Conservation (phyloP, 2,113 vertebrate genomes). For the Probosciger aterrimus region DNA sequence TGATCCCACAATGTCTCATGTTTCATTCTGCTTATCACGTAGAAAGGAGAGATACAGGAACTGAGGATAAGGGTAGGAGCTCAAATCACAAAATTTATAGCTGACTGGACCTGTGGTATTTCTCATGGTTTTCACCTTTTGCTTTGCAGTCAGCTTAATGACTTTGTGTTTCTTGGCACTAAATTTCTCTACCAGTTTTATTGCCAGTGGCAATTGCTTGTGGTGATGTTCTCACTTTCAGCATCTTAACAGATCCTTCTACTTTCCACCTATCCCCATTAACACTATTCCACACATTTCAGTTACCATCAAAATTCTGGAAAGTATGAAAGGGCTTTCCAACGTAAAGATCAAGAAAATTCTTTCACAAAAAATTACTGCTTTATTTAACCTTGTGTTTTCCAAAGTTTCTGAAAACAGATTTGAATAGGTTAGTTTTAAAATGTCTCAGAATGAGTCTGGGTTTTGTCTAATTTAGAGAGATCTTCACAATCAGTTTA, state of each 20-base stretch:
- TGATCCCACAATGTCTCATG: neutral
- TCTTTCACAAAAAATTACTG: neutral
- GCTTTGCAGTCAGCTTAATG: neutral
- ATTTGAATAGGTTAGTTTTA: neutral
- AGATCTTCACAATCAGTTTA: neutral
- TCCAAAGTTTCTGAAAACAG: neutral
- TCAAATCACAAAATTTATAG: neutral
- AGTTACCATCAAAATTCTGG: neutral
- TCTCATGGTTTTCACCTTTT: neutral
- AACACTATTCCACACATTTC: neutral
- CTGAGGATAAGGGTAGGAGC: neutral
- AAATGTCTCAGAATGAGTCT: neutral
- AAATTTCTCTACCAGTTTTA: neutral
- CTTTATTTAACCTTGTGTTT: neutral
- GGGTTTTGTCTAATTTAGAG: neutral
- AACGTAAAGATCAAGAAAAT: neutral
- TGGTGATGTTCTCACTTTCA: neutral
- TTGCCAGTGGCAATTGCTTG: neutral
- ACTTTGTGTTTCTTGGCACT: neutral
- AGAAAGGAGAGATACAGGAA: neutral
- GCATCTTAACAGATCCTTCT: neutral
- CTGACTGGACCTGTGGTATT: neutral
- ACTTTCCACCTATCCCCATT: neutral
- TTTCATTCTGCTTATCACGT: neutral
- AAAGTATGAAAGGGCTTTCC: neutral